phyloP scores from a whole-genome alignment of 2,888 invertebrate species.

The Apomyelois bistriatella region DNA sequence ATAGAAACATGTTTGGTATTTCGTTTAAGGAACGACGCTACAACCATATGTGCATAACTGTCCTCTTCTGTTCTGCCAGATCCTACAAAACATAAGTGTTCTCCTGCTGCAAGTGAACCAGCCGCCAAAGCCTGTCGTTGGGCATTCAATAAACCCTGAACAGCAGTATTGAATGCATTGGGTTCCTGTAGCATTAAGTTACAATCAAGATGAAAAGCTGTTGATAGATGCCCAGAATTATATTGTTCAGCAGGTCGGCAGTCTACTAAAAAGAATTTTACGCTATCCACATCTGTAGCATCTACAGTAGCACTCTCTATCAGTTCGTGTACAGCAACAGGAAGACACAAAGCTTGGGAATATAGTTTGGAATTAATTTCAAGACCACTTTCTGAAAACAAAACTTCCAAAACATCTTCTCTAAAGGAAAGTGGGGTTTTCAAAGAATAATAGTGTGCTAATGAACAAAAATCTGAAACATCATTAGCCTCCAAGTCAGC shows the following conservation, averaged over 20 bases:
- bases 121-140: constrained; percentile 93
- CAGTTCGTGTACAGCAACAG: constrained; percentile 96
- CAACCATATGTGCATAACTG: constrained; percentile 98
- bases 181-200: constrained; percentile 98
- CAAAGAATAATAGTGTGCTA: constrained; percentile 96
- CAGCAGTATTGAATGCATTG: constrained; percentile 95
- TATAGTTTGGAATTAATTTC: constrained; percentile 82
- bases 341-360: constrained; percentile 94
- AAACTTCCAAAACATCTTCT: constrained; percentile 86
- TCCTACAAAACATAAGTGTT: constrained; percentile 95
- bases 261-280: constrained; percentile 97
- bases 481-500: constrained; percentile 95
- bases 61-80: constrained; percentile 96
- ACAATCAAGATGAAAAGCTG: constrained; percentile 98
- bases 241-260: constrained; percentile 98
- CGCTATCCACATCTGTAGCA: constrained; percentile 80
- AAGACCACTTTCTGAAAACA: constrained; percentile 79
- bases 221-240: constrained; percentile 97
- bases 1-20: constrained; percentile 95
- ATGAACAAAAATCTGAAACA: constrained; percentile 96
- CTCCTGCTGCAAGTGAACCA: constrained; percentile 91
- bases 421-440: constrained; percentile 96
- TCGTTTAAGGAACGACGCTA: constrained; percentile 97
- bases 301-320: constrained; percentile 89
- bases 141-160: constrained; percentile 93